Evolutionary conservation across 2,113 vertebrate genomes (phyloP), one percentile per base, ranked within the genome.

Genomic region (Camelus dromedarius): DNA sequence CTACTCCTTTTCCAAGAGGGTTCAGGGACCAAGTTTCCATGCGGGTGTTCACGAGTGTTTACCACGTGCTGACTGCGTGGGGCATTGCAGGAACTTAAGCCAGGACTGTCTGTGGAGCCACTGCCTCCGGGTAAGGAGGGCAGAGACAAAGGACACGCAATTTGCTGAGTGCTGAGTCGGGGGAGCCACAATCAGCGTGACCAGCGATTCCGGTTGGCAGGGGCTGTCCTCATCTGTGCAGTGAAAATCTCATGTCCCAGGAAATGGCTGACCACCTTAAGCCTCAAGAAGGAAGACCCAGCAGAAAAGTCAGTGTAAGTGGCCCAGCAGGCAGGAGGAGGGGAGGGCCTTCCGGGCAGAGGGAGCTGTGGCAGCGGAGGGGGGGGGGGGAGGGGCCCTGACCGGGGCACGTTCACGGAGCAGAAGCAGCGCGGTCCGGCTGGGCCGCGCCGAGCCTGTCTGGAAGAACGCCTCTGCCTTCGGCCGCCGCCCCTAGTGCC

Each of bases 41-140:
- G 5, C 1, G 1, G 11, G 12, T 12, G 2, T 22, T 35, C 18
- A 15, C 1, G 3, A 46, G 42, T 4, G 2, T 54, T 32, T 26
- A 13, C 22, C 1, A 16, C 0, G 0, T 19, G 16, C 60, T 16
- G 13, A 8, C 18, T 28, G 1, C 6, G n/a, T 3, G 26, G 12
- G 7, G n/a, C 28, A 15, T 0, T 0, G 14, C 1, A 0, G 22
- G 15, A 0, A 6, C 38, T 60, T 24, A 11, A 69, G 8, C 12
- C 10, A 3, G 66, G 30, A 12, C 22, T 16, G 14, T 12, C 42
- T 46, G 9, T 0, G 10, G 28, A 38, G 38, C 35, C 42, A 24
- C 30, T 0, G 0, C 75, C 16, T 67, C 60, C 38, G 46, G 42
- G 15, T 60, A 26, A 77, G 28, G 42, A 73, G 56, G n/a, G 69